These are phyloP conservation scores for Glyptemys insculpta DNA, from an alignment of 2,797 vertebrate genomes.

Conservation along the genomic window DNA sequence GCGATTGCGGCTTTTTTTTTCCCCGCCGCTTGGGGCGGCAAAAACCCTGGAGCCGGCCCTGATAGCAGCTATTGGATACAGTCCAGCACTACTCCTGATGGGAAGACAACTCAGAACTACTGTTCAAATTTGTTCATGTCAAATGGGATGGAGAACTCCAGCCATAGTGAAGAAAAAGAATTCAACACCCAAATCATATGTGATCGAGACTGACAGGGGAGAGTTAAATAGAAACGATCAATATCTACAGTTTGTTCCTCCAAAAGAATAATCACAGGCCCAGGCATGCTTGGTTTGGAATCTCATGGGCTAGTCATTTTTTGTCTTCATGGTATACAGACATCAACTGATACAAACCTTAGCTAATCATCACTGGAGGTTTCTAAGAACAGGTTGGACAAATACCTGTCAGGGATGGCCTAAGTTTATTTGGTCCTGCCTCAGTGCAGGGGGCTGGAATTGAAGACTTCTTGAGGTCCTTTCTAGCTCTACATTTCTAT, in stretches of 20 bases:
- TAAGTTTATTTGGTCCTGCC: not conserved
- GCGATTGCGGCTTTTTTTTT: no score
- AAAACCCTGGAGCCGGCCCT: no score
- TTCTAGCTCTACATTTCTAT: not conserved
- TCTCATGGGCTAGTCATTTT: not conserved
- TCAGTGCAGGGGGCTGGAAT: not conserved
- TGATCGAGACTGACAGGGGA: not conserved
- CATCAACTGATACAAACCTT: slow-evolving; percentile 33
- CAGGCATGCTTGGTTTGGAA: not conserved
- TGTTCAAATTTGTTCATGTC: not conserved
- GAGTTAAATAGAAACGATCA: not conserved
- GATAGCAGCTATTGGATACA: not conserved
- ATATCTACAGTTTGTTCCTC: not conserved
- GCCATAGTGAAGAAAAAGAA: not conserved
- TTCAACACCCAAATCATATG: not conserved
- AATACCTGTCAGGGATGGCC: not conserved
- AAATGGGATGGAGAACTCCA: not conserved
- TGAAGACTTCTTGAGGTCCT: not conserved
- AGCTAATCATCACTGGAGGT: slow-evolving; percentile 21
- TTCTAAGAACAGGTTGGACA: not conserved
- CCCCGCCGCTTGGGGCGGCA: no score
- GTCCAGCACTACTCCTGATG: not conserved
- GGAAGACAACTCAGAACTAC: not conserved
- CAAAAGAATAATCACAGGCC: not conserved
- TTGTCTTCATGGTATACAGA: not conserved